Evolutionary conservation across 2,797 vertebrate species (phyloP).

Genomic region (Pygocentrus nattereri): DNA sequence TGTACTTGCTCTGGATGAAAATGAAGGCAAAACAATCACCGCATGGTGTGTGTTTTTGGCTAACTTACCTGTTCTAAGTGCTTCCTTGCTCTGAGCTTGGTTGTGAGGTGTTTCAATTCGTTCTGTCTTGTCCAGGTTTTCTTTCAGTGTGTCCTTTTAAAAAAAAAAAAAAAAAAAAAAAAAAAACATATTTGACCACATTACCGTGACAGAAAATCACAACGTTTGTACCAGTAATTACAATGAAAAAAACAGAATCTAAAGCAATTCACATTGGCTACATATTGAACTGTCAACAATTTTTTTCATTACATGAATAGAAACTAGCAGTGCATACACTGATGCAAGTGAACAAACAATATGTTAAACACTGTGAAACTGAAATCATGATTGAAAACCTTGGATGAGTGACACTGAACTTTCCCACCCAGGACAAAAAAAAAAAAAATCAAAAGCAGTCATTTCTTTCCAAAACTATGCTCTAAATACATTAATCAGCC

Average conservation of each 20-base stretch:
- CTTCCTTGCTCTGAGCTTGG: constrained; percentile 35
- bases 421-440: no score
- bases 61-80: constrained; percentile 35
- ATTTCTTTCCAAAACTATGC: no score
- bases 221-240: neutral
- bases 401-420: neutral
- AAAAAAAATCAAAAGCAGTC: neutral
- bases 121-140: constrained; percentile 44
- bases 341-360: neutral
- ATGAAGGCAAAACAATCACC: no score
- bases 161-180: no score
- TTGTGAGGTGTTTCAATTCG: neutral
- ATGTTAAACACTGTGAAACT: neutral
- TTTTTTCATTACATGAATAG: neutral
- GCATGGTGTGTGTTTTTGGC: neutral
- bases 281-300: neutral
- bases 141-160: constrained; percentile 23
- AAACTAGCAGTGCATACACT: neutral
- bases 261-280: neutral
- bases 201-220: neutral
- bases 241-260: neutral
- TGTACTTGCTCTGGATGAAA: neutral
- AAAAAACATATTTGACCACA: neutral
- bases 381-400: neutral
- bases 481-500: neutral